Percentiles rank a stretch among this genome's conserved stretches.
Conservation (phyloP, 2,888 invertebrate species). For the Spisula solida region DNA sequence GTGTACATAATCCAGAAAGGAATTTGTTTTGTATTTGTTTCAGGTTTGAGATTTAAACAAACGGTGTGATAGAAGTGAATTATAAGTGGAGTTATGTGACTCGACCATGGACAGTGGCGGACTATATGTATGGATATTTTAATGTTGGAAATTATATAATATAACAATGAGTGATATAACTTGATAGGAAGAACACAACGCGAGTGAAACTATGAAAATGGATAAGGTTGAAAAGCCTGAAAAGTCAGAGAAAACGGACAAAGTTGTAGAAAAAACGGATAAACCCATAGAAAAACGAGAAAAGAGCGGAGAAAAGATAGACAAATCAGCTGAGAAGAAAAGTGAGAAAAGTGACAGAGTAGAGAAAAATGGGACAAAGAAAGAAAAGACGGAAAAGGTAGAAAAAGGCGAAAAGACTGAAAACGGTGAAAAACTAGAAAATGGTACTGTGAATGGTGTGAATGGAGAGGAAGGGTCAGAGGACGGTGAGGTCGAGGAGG, state of each 20-base stretch:
- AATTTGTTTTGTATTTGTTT: slow-evolving; percentile 23
- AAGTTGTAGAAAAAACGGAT: slow-evolving; percentile 5
- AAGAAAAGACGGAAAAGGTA: slow-evolving; percentile 26
- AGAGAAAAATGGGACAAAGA: slow-evolving; percentile 54
- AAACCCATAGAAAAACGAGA: slow-evolving; percentile 48
- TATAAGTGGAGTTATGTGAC: neutral
- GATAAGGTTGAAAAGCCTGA: slow-evolving; percentile 35
- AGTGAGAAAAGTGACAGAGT: slow-evolving; percentile 19
- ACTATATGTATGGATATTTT: neutral
- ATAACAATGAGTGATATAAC: slow-evolving; percentile 16
- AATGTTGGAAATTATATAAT: neutral
- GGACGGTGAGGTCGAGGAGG: slow-evolving; percentile 59
- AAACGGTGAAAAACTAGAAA: slow-evolving; percentile 48
- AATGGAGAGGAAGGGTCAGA: slow-evolving; percentile 60
- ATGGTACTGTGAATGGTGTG: slow-evolving; percentile 55
- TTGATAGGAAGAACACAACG: neutral
- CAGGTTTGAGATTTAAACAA: neutral
- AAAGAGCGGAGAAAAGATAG: slow-evolving; percentile 40
- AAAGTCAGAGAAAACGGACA: slow-evolving; percentile 24
- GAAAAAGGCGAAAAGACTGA: slow-evolving; percentile 37
- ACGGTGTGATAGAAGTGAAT: neutral
- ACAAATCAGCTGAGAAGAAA: slow-evolving; percentile 18
- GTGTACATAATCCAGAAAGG: neutral
- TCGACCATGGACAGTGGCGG: neutral
- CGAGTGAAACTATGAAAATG: slow-evolving; percentile 15